Conservation (phyloP, 2,797 vertebrate species). For the Zalophus californianus region DNA sequence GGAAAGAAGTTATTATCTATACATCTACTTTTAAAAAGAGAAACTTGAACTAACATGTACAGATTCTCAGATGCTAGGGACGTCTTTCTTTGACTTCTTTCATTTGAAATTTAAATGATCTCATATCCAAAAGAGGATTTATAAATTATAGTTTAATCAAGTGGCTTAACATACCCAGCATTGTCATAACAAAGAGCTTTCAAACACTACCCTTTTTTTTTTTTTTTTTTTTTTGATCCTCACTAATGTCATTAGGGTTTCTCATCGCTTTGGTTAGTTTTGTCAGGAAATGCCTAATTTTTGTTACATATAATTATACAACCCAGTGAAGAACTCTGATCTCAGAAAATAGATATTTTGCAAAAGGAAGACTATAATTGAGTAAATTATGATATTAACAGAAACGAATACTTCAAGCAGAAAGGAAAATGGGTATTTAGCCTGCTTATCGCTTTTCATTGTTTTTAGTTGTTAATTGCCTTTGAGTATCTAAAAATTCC, state of each 20-base stretch:
- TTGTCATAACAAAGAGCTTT: constrained; percentile 73
- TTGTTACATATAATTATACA: constrained; percentile 78
- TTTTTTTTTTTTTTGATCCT: constrained; percentile 62
- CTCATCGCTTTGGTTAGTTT: constrained; percentile 69
- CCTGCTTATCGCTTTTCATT: constrained; percentile 31
- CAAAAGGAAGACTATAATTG: constrained; percentile 70
- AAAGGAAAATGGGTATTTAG: constrained; percentile 64
- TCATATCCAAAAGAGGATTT: constrained; percentile 74
- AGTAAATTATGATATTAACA: constrained; percentile 71
- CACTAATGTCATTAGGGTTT: constrained; percentile 54
- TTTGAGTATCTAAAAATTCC: constrained; percentile 62
- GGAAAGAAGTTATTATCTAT: constrained; percentile 61
- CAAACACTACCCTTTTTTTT: constrained; percentile 40
- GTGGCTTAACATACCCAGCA: constrained; percentile 54
- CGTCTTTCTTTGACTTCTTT: constrained; percentile 65
- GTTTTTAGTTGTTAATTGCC: constrained; percentile 60
- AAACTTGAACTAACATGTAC: constrained; percentile 62
- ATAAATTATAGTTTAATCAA: constrained; percentile 79
- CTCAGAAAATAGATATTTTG: constrained; percentile 66
- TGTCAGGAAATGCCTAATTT: constrained; percentile 74
- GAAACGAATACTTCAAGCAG: constrained; percentile 59
- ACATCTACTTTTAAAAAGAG: constrained; percentile 55
- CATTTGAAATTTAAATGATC: constrained; percentile 72
- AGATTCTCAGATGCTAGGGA: constrained; percentile 22
- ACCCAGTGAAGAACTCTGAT: constrained; percentile 71